Base-by-base conservation (phyloP, 2,797 vertebrate genomes). In the Sarcophilus harrisii region DNA sequence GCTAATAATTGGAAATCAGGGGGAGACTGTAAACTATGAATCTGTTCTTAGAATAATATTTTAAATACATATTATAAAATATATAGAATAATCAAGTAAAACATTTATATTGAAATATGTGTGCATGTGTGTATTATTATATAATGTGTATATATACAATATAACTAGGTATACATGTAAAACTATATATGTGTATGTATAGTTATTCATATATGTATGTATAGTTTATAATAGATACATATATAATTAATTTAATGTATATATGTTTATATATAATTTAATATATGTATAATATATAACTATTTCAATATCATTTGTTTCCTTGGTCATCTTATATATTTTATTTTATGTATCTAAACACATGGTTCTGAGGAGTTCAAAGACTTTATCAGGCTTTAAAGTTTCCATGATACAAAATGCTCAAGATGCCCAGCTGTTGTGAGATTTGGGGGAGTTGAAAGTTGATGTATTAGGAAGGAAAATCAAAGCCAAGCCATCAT, bases 381-480 rank as follows among this genome's bases (percentile, higher is more conserved):
- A 45, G 9, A 5, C 21, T 81, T 73, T 12, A 45, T 21, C 73
- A 81, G 73, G 45, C 62, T 81, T 9, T 12, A 57, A 90, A 90
- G 52, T 1, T 27, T 45, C 21, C 6, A 45, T 81, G 66, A 81
- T n/a, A 16, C 16, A 21, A 38, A 38, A 38, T 38, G n/a, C 14
- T 73, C 38, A 73, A 38, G n/a, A 24, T 38, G 16, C 73, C 21
- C 2, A 13, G 73, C 38, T 81, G 45, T 38, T 45, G 24, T 57
- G 54, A 57, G 32, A 81, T 93, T 62, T 60, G 66, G 95, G 58
- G 49, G 96, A 95, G 0, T 29, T 90, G n/a, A 93, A 95, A 96
- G 95, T 81, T 73, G 29, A 24, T 13, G 58, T 45, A 2, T 73
- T 92, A 13, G n/a, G 87, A 14, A 32, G n/a, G 5, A 32, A 32